Base-by-base conservation (phyloP, 2,888 invertebrate genomes). In the Sericinus montela region DNA sequence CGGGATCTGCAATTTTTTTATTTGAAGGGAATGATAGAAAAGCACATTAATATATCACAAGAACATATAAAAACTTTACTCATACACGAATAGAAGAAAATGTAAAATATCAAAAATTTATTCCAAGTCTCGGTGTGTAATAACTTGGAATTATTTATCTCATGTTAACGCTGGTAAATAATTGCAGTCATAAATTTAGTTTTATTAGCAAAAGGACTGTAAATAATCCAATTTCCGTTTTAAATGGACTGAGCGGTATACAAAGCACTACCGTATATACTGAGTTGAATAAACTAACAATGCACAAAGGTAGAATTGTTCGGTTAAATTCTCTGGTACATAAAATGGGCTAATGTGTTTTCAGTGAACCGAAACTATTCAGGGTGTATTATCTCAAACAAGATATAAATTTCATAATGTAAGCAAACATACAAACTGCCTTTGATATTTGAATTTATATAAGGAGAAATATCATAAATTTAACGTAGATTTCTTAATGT, bases 241-340 rank as follows among this genome's bases (percentile, higher is more conserved):
- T 14, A 44, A 53, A 49, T 44, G 46, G 23, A 48, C 38, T 42
- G 30, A 1, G 37, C 29, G 3, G 8, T 15, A 6, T 30, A 48
- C 48, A 42, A 42, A 42, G 48, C 48, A 37, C 3, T 13, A 30
- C 32, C 30, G 30, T 48, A 37, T 37, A 30, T 52, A 37, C 50
- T 32, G 25, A 23, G 32, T 10, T 54, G 52, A 45, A 52, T 45
- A 54, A 54, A 54, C 52, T 52, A 54, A 54, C 52, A 54, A 42
- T 25, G 30, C 47, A 52, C 54, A 54, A 54, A 54, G 49, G 42
- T 11, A 11, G 40, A 39, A 47, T 19, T 29, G 46, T 47, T 35
- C 48, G 48, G 23, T 43, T 11, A 19, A 32, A 28, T 32, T 36
- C 29, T 13, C 14, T 23, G 14, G 13, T 30, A 32, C 37, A 19